phyloP scores from a whole-genome alignment of 2,113 vertebrate genomes.

The Leucoraja erinaceus region DNA sequence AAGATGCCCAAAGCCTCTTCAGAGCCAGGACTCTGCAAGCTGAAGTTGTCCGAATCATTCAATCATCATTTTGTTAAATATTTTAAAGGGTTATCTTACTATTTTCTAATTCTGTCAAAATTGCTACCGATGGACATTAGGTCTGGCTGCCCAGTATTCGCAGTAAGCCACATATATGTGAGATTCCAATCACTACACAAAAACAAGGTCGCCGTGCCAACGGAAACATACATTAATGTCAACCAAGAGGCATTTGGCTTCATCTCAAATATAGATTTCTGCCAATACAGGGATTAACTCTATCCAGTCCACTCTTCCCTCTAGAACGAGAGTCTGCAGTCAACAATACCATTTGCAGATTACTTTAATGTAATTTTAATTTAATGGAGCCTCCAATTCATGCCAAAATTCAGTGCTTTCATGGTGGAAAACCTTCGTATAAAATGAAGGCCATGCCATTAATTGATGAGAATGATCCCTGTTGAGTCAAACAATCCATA shows the following conservation, averaged over 20 bases:
- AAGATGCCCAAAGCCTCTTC: background rate
- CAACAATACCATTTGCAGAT: background rate
- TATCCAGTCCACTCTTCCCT: background rate
- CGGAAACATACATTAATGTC: slow-evolving; percentile 27
- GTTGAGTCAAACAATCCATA: background rate
- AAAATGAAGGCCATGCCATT: background rate
- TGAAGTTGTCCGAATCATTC: background rate
- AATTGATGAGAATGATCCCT: slow-evolving; percentile 19
- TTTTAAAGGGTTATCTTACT: background rate
- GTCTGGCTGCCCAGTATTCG: background rate
- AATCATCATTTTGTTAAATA: slow-evolving; percentile 10
- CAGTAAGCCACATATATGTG: slow-evolving; percentile 20
- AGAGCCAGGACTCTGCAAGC: background rate
- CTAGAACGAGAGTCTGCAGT: background rate
- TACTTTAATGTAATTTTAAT: background rate
- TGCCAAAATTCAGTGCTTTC: slow-evolving; percentile 11
- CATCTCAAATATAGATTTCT: slow-evolving; percentile 17
- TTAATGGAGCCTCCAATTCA: background rate
- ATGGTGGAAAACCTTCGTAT: background rate
- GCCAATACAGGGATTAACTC: slow-evolving; percentile 18
- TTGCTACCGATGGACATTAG: background rate
- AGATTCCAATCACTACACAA: slow-evolving; percentile 29
- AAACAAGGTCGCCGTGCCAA: slow-evolving; percentile 27
- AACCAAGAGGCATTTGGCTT: slow-evolving; percentile 28
- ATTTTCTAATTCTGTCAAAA: slow-evolving; percentile 16